Conservation (phyloP, 2,113 vertebrate genomes). For the Seriola rivoliana region DNA sequence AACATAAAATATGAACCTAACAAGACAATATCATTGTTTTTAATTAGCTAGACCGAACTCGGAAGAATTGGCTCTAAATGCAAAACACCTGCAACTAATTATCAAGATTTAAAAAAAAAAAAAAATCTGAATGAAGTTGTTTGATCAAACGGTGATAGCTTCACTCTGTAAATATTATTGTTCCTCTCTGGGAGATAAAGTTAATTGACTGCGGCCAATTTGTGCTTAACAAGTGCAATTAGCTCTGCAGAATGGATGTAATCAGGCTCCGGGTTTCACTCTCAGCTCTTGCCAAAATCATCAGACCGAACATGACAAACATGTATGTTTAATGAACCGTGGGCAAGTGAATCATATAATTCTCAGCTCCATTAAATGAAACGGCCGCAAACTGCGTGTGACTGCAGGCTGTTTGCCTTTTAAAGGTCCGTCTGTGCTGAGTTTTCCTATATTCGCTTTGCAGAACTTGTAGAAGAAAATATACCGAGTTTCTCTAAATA, state of each 20-base stretch:
- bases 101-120: neutral
- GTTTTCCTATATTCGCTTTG: conserved; percentile 11
- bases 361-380: conserved; percentile 15
- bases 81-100: conserved; percentile 31
- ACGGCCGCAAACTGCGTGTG: conserved; percentile 12
- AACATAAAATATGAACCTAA: neutral
- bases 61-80: neutral
- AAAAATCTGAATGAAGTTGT: conserved; percentile 11
- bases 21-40: neutral
- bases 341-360: conserved; percentile 36
- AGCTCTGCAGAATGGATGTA: conserved; percentile 20
- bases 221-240: conserved; percentile 70
- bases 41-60: neutral
- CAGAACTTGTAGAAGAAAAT: conserved; percentile 1
- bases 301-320: conserved; percentile 64
- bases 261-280: conserved; percentile 51
- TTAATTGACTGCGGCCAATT: conserved; percentile 63
- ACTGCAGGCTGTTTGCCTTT: conserved; percentile 39
- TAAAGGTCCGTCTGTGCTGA: conserved; percentile 25
- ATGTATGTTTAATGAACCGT: conserved; percentile 65
- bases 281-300: conserved; percentile 68
- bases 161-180: conserved; percentile 63
- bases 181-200: conserved; percentile 53
- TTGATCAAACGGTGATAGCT: conserved; percentile 48
- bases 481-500: conserved; percentile 12